Evolutionary conservation across 2,888 invertebrate species (phyloP), one percentile per base, ranked within the genome.

Genomic region (Drosophila bunnanda): DNA sequence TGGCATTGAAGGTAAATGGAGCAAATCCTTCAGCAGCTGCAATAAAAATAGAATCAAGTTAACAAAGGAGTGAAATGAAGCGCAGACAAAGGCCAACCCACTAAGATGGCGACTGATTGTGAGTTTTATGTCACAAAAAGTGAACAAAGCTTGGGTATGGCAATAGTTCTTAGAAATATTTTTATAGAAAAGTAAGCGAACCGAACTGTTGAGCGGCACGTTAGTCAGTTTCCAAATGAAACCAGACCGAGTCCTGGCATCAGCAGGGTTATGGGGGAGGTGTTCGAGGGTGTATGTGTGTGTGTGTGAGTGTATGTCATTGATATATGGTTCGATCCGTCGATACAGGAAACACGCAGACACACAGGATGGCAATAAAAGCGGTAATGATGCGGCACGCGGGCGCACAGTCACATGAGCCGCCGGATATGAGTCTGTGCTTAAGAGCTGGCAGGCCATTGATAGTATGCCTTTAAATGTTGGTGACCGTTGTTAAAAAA

Each of bases 31-130:
- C 60, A 57, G 68, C 68, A 73, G 68, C 54, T 71, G 52, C 65
- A 76, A 88, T 78, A 80, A 76, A 75, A 83, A 88, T 75, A 80
- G 75, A 82, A 81, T 86, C 86, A 79, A 77, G 77, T 87, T 85
- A 81, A 80, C 79, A 87, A 78, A 78, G 80, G 78, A 78, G 78
- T 82, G 76, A 87, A 86, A 88, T 89, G 81, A 87, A 81, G 80
- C 80, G 79, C 67, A 77, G 77, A 86, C 80, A 84, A 88, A 81
- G 68, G 58, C 48, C 62, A 73, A 70, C 30, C 67, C 46, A 61
- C 59, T 53, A 50, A 68, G 64, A 75, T 75, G 75, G 65, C 64
- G 52, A 73, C 77, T 64, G 77, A 78, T 69, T 68, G 67, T 69
- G 57, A 69, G 69, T 50, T 50, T 69, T 50, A 50, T 69, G 48